These are phyloP conservation scores for Bubo blakistoni DNA, from an alignment of 2,113 vertebrate species.

Conservation along the genomic window DNA sequence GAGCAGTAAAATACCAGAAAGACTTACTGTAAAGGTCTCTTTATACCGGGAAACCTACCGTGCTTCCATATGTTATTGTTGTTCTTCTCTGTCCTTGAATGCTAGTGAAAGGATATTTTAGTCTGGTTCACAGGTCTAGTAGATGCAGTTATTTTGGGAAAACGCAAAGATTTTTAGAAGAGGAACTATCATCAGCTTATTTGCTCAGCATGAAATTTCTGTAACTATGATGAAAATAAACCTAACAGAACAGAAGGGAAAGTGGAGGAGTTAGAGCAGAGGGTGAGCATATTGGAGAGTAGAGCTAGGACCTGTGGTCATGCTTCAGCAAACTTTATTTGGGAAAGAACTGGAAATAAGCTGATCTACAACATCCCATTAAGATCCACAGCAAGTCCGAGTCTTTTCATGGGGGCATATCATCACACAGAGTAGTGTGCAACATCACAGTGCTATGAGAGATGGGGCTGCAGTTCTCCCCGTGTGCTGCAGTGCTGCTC, in stretches of 20 bases:
- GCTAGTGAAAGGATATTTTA: not conserved
- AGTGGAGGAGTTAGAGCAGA: not conserved
- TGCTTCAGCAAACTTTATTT: not conserved
- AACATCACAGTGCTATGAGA: fast-evolving
- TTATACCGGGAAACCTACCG: not conserved
- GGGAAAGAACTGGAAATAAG: not conserved
- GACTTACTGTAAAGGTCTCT: not conserved
- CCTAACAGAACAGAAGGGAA: not conserved
- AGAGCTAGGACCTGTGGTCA: not conserved
- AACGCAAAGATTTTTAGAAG: not conserved
- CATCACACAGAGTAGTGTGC: not conserved
- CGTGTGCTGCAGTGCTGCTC: not conserved
- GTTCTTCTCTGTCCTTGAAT: not conserved
- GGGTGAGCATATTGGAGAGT: not conserved
- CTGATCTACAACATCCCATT: not conserved
- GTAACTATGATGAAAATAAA: not conserved
- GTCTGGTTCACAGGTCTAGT: not conserved
- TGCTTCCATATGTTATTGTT: not conserved
- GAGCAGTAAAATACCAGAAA: not conserved
- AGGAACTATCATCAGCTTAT: not conserved
- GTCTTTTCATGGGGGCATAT: not conserved
- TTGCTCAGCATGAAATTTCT: not conserved
- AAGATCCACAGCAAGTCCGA: not conserved
- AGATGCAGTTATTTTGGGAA: not conserved
- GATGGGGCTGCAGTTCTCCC: not conserved